phyloP scores from a whole-genome alignment of 2,888 invertebrate genomes.

The Drosophila glabriapex region DNA sequence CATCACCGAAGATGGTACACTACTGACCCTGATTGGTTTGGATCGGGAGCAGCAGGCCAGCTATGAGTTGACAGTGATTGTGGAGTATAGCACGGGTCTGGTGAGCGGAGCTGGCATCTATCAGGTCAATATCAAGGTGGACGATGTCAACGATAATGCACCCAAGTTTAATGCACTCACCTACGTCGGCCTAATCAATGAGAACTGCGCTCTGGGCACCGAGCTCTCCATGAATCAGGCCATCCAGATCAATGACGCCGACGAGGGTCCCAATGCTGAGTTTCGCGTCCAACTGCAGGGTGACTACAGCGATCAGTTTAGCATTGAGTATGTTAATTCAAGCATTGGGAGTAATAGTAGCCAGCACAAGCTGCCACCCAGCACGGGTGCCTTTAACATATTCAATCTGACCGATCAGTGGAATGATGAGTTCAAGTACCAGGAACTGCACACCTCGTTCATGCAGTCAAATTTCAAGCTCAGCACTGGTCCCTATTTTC shows the following conservation, averaged over 20 bases:
- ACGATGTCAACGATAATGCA: conserved; percentile 95
- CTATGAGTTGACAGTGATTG: conserved; percentile 92
- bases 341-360: conserved; percentile 81
- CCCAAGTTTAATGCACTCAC: conserved; percentile 90
- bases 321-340: conserved; percentile 87
- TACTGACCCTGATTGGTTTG: conserved; percentile 91
- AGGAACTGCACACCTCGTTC: conserved; percentile 83
- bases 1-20: conserved; percentile 91
- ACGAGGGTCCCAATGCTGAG: conserved; percentile 89
- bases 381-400: conserved; percentile 81
- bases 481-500: conserved; percentile 81
- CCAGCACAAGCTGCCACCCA: conserved; percentile 74
- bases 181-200: conserved; percentile 92
- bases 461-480: conserved; percentile 80
- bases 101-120: conserved; percentile 91
- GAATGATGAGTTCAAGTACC: conserved; percentile 84
- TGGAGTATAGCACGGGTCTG: conserved; percentile 90
- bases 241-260: conserved; percentile 90
- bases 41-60: conserved; percentile 91
- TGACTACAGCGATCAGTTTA: conserved; percentile 91
- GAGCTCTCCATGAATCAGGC: conserved; percentile 90
- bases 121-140: conserved; percentile 92
- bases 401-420: conserved; percentile 84
- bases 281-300: conserved; percentile 90
- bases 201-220: conserved; percentile 90